phyloP scores from a whole-genome alignment of 1,140 invertebrate species.

The Conopomorpha cramerella region DNA sequence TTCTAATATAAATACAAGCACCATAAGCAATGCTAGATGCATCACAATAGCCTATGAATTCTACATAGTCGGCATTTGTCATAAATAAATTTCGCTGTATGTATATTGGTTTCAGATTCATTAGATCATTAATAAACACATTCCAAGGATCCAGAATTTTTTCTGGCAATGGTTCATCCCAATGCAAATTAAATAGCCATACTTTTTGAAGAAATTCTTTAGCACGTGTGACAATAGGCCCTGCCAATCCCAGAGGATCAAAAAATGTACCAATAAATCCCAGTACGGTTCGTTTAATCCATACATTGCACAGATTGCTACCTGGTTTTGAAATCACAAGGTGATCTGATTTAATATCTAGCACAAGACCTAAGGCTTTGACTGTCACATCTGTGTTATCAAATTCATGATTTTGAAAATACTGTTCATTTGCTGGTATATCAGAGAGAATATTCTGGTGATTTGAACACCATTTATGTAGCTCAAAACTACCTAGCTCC shows the following conservation, averaged over 20 bases:
- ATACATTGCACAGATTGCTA: conserved; percentile 4
- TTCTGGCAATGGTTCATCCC: conserved; percentile 5
- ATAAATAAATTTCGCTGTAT: conserved; percentile 1
- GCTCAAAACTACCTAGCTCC: conserved; percentile 3
- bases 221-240: conserved; percentile 10
- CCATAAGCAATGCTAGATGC: conserved; percentile 4
- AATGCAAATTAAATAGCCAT: conserved; percentile 12
- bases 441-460: conserved; percentile 2
- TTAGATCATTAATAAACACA: background rate
- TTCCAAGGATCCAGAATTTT: conserved; percentile 1
- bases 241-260: conserved; percentile 15
- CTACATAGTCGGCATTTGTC: background rate
- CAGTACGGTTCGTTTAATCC: conserved; percentile 4
- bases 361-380: conserved; percentile 10
- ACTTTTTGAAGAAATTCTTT: conserved; percentile 15
- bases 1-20: conserved; percentile 5
- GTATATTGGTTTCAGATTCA: conserved; percentile 1
- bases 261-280: conserved; percentile 12
- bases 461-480: conserved; percentile 10
- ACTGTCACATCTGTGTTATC: conserved; percentile 1
- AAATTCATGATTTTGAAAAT: conserved; percentile 1
- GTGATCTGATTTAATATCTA: too few species aligned
- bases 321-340: too few species aligned
- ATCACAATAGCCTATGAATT: conserved; percentile 10
- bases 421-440: conserved; percentile 1